phyloP scores from a whole-genome alignment of 2,113 vertebrate genomes.

The Jaculus jaculus region DNA sequence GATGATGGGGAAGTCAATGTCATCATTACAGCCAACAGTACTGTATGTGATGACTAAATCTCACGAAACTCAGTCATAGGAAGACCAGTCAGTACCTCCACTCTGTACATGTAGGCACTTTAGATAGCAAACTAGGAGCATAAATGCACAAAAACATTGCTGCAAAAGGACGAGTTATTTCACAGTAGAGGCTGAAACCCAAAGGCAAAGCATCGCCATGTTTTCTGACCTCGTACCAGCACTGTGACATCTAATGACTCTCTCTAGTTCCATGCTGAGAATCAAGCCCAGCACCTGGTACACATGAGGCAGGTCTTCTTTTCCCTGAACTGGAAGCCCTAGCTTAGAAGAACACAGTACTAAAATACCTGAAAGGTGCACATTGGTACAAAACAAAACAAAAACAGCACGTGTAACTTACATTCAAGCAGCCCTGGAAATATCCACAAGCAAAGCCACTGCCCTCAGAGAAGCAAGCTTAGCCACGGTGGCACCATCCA shows the following conservation, averaged over 20 bases:
- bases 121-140: background rate
- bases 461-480: too few relatives aligned
- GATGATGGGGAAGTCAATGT: background rate
- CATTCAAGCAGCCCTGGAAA: background rate
- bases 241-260: background rate
- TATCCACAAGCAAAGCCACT: too few relatives aligned
- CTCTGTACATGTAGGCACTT: background rate
- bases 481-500: too few relatives aligned
- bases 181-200: background rate
- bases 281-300: too few relatives aligned
- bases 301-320: too few relatives aligned
- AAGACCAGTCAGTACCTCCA: background rate
- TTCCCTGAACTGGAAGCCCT: too few relatives aligned
- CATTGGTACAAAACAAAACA: too few relatives aligned
- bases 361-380: too few relatives aligned
- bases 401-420: too few relatives aligned
- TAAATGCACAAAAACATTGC: too few relatives aligned
- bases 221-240: background rate
- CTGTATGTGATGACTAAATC: background rate
- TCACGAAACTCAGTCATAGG: background rate
- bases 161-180: background rate
- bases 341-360: too few relatives aligned
- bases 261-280: too few relatives aligned
- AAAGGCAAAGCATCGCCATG: background rate
- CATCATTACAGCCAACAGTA: background rate